Percentiles rank a stretch among this genome's conserved stretches.
phyloP scores from a whole-genome alignment of 2,113 vertebrate genomes.

The Sprattus sprattus region DNA sequence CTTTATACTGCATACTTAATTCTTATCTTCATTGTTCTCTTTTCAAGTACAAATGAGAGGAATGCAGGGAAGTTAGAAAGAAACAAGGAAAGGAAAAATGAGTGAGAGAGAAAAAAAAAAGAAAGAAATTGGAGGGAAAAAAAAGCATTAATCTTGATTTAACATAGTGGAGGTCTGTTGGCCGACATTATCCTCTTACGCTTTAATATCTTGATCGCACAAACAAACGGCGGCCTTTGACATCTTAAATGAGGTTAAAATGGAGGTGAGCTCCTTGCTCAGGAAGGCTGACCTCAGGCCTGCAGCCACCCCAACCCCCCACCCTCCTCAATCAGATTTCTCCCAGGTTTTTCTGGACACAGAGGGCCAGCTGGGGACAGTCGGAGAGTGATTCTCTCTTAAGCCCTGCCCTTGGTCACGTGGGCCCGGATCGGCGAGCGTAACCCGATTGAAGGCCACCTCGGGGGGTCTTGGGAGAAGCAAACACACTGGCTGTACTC shows the following conservation, averaged over 20 bases:
- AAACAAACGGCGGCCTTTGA: constrained; percentile 11
- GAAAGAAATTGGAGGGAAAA: background rate
- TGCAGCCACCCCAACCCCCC: background rate
- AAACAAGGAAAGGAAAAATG: background rate
- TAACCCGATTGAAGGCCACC: constrained; percentile 14
- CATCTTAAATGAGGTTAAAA: constrained; percentile 1
- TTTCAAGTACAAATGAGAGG: too few relatives aligned
- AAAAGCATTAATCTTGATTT: background rate
- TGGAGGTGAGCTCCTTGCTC: background rate
- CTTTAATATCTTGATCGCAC: background rate
- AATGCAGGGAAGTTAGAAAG: too few relatives aligned
- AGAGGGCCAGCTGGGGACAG: background rate
- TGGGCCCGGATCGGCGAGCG: background rate
- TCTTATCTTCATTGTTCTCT: too few relatives aligned
- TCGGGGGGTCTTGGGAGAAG: constrained; percentile 1
- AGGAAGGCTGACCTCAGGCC: background rate
- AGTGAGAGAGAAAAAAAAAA: background rate
- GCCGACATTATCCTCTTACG: background rate
- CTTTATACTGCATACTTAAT: too few relatives aligned
- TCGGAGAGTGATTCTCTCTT: background rate
- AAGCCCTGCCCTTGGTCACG: background rate
- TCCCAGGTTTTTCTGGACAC: background rate
- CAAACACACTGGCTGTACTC: background rate
- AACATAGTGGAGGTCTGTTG: background rate
- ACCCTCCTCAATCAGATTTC: background rate